Evolutionary conservation across 1,140 invertebrate species (phyloP), one percentile per base, ranked within the genome.

Genomic region (Drosophila repleta): DNA sequence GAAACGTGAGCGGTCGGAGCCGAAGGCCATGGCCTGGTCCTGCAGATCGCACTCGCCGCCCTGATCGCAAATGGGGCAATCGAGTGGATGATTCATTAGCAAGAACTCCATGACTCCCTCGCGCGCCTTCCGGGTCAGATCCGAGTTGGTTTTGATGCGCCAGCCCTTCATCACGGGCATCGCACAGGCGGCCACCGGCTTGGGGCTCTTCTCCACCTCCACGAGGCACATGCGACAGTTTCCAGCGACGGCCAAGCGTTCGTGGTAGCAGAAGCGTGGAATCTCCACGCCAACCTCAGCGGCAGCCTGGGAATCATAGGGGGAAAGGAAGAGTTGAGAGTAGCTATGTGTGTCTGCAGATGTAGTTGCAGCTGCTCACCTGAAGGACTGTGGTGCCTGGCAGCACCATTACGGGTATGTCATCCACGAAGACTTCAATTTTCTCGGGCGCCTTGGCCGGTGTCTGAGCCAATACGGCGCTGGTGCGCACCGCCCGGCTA

Each of bases 11-110:
- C 97, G 94, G 92, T 99, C 99, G 76, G 95, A 97, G 5, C 99
- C 99, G 93, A 99, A 99, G n/a, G 97, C 96, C 98, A 99, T 99
- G 21, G 97, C 98, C 92, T 99, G 98, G 94, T 99, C 98, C 93
- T 99, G 96, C 15, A 99, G 93, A 93, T 99, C 98, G 93, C 98
- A 99, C 93, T 99, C 99, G n/a, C 99, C 99, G 62, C 98, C 99
- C 92, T 99, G 99, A 93, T 99, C 99, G 94, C 99, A 99, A 93
- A 99, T 99, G 7, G 99, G 99, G 93, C 99, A 99, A 93, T 99
- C 99, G 17, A 99, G 92, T 0, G 99, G 99, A 94, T 99, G 99
- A 92, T 99, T 99, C 24, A 99, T 97, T 10, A 99, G 93, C 29
- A 99, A 93, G 91, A 99, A 99, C 93, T 99, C 99, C 99, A 99